A percentile compares a stretch with the other conserved stretches of the same genome.
Conservation (phyloP, 2,113 vertebrate genomes). For the Phylloscopus trochilus region DNA sequence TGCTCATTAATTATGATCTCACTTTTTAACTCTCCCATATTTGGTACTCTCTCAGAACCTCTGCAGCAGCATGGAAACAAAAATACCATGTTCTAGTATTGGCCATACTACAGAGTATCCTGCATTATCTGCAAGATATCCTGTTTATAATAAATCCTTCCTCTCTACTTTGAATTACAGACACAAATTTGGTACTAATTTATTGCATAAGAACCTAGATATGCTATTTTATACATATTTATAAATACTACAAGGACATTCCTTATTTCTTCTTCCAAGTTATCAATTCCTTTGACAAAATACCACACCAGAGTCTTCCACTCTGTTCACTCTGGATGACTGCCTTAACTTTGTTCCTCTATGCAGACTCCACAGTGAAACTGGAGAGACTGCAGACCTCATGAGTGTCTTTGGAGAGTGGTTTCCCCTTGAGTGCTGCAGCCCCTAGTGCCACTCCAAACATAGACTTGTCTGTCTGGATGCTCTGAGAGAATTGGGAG, state of each 20-base stretch:
- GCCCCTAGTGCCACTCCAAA: background rate
- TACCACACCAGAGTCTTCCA: background rate
- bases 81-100: background rate
- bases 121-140: background rate
- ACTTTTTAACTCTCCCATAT: slow-evolving; percentile 7
- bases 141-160: background rate
- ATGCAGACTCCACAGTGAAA: background rate
- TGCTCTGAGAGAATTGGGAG: background rate
- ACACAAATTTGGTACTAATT: background rate
- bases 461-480: background rate
- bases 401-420: background rate
- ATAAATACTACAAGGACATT: background rate
- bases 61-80: background rate
- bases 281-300: background rate
- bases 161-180: background rate
- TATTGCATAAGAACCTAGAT: background rate
- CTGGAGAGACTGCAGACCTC: background rate
- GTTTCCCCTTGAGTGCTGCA: background rate
- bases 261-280: background rate
- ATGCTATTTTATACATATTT: background rate
- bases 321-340: background rate
- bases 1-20: slow-evolving; percentile 45
- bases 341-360: background rate
- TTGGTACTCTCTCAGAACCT: background rate
- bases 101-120: background rate